Evolutionary conservation across 64 coral and sea anemone genomes (phyloP).

Genomic region (Actinia equina): DNA sequence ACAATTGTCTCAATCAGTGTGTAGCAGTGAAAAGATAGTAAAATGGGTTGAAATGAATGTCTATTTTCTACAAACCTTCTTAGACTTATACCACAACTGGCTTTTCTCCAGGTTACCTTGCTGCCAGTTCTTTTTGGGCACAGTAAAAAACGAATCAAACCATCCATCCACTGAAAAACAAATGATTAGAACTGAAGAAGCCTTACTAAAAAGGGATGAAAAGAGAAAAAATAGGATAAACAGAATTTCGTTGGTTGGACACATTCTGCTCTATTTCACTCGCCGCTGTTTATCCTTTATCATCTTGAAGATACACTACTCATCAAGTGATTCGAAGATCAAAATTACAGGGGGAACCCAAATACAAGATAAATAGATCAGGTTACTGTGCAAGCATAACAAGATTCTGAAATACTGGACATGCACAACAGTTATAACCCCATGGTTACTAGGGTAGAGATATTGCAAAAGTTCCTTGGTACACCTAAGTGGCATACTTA

Average conservation of each 20-base stretch:
- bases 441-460: too few species aligned
- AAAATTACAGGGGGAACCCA: too few species aligned
- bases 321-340: too few species aligned
- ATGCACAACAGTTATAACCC: neutral
- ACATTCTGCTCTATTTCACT: too few species aligned
- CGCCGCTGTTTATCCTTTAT: too few species aligned
- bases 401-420: neutral
- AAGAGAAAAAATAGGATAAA: too few species aligned
- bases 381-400: neutral
- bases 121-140: slow-evolving; percentile 21
- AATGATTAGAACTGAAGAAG: neutral
- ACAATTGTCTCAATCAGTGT: too few species aligned
- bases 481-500: neutral
- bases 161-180: slow-evolving; percentile 39
- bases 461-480: neutral
- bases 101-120: neutral
- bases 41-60: neutral
- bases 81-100: neutral
- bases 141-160: slow-evolving; percentile 35
- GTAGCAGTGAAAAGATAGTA: too few species aligned
- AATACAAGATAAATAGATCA: neutral
- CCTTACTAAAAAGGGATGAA: too few species aligned
- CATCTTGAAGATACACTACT: too few species aligned
- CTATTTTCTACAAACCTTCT: neutral
- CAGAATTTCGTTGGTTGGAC: too few species aligned